Evolutionary conservation across 2,888 invertebrate genomes (phyloP).

Genomic region (Apocheima hispidaria): DNA sequence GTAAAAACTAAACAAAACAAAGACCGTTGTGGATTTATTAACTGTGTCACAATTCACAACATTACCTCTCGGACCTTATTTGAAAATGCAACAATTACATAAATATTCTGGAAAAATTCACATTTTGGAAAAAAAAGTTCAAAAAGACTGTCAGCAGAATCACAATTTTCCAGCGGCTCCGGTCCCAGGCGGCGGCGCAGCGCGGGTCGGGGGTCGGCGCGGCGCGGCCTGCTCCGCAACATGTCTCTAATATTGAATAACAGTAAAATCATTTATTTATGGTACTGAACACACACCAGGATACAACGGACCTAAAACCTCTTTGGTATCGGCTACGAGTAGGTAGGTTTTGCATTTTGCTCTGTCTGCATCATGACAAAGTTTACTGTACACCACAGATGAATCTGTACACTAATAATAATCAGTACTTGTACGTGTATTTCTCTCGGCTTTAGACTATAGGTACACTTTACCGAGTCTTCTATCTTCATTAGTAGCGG

Average conservation of each 20-base stretch:
- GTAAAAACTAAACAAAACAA: too few species aligned
- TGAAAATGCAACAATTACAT: too few species aligned
- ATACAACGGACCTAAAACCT: background rate
- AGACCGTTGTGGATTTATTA: too few species aligned
- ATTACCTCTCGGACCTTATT: too few species aligned
- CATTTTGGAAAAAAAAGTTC: slow-evolving; percentile 15
- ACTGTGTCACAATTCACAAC: too few species aligned
- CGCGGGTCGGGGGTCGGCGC: background rate
- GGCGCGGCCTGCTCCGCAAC: background rate
- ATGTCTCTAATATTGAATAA: too few species aligned
- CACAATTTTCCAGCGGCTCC: slow-evolving; percentile 8
- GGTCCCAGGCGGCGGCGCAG: slow-evolving; percentile 2
- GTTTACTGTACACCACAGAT: too few species aligned
- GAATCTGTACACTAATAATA: slow-evolving; percentile 6
- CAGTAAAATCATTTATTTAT: slow-evolving; percentile 33
- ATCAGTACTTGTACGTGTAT: slow-evolving; percentile 11
- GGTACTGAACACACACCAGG: slow-evolving; percentile 24
- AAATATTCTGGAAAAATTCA: too few species aligned
- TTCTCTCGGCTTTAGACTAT: slow-evolving; percentile 11
- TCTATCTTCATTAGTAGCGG: background rate
- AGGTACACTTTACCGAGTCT: slow-evolving; percentile 6
- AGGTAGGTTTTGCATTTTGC: slow-evolving; percentile 2
- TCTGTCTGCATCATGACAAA: too few species aligned
- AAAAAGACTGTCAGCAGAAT: slow-evolving; percentile 5
- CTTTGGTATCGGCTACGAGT: background rate